phyloP scores from a whole-genome alignment of 2,113 vertebrate genomes.

The Phrynosoma blainvillii region DNA sequence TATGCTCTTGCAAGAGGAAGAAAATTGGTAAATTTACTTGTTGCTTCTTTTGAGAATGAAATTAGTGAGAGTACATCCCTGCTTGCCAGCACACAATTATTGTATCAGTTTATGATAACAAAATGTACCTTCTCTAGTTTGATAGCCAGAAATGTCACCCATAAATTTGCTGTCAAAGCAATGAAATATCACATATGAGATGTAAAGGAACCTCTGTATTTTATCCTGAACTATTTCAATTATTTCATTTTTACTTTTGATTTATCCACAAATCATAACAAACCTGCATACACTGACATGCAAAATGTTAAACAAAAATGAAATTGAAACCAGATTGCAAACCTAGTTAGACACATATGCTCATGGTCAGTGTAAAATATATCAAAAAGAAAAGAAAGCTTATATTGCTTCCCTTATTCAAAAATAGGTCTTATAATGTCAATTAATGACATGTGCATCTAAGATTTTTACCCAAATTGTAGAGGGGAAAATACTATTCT shows the following conservation, averaged over 20 bases:
- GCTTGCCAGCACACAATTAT: not conserved
- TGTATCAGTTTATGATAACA: not conserved
- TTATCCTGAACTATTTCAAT: not conserved
- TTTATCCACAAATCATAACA: not conserved
- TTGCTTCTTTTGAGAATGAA: too few relatives aligned
- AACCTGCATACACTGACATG: not conserved
- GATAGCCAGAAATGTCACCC: not conserved
- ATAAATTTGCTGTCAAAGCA: too few relatives aligned
- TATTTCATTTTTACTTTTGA: constrained; percentile 2
- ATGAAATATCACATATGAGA: not conserved
- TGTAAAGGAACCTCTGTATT: not conserved
- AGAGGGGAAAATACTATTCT: not conserved
- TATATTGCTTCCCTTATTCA: not conserved
- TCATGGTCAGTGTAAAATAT: not conserved
- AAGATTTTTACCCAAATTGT: not conserved
- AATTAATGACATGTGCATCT: not conserved
- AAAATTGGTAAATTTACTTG: too few relatives aligned
- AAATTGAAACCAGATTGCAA: constrained; percentile 1
- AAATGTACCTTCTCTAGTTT: not conserved
- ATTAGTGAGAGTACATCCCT: not conserved
- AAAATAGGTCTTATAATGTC: not conserved
- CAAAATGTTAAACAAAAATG: not conserved
- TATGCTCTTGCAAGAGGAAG: too few relatives aligned
- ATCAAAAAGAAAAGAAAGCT: not conserved
- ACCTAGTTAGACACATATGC: not conserved